Conservation (phyloP, 2,888 invertebrate species). For the Mellilla xanthometata region DNA sequence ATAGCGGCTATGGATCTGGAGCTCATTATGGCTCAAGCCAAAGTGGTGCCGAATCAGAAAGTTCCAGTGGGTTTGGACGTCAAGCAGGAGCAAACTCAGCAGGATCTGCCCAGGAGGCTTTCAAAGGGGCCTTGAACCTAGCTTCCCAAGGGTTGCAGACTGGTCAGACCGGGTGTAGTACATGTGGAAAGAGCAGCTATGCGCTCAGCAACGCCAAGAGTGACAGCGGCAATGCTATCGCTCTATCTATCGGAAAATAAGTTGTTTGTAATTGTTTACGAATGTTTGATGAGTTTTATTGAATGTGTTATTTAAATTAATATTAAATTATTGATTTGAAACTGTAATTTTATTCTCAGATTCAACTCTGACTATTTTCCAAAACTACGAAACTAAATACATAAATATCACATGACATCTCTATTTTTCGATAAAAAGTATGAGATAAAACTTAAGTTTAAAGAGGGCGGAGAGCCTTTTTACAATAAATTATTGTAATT, state of each 20-base stretch:
- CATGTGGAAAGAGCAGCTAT: constrained; percentile 61
- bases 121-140: constrained; percentile 53
- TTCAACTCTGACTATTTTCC: no score
- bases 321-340: no score
- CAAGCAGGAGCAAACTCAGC: neutral
- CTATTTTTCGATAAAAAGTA: no score
- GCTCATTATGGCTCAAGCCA: neutral
- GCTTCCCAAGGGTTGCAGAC: constrained; percentile 48
- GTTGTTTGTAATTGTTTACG: no score
- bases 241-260: constrained; percentile 33
- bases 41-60: neutral
- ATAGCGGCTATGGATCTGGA: neutral
- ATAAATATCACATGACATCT: no score
- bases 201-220: constrained; percentile 73
- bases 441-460: no score
- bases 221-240: constrained; percentile 59
- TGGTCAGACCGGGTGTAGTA: constrained; percentile 45
- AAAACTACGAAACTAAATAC: no score
- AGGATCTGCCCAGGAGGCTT: neutral
- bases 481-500: no score
- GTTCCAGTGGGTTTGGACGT: neutral
- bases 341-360: no score
- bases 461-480: no score
- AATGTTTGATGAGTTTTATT: no score
- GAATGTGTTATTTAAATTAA: no score